Percentiles rank a stretch among this genome's conserved stretches.
Conservation (phyloP, 2,113 vertebrate species). For the Podarcis cretensis region DNA sequence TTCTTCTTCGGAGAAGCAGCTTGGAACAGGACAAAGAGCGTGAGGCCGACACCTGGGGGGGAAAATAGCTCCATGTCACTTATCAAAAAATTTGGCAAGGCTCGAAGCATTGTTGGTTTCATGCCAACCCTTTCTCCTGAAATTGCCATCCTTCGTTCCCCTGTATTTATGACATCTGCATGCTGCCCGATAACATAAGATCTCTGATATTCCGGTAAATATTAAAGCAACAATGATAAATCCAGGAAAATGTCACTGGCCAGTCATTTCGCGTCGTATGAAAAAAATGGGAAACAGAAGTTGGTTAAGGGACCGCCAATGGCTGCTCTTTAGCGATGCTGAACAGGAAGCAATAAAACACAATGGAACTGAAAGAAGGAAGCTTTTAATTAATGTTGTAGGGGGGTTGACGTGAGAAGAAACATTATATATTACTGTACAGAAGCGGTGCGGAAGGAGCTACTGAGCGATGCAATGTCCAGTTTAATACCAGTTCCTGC, state of each 20-base stretch:
- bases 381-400: not conserved
- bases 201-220: too few species aligned
- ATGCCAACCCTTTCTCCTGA: not conserved
- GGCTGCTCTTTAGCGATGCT: not conserved
- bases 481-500: not conserved
- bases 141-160: not conserved
- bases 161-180: not conserved
- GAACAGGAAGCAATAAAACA: not conserved
- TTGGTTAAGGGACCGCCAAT: not conserved
- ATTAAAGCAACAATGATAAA: too few species aligned
- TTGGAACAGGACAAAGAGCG: not conserved
- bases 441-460: not conserved
- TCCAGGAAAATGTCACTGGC: not conserved
- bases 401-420: not conserved
- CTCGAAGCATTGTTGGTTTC: not conserved
- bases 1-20: not conserved
- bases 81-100: not conserved
- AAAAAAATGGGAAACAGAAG: not conserved
- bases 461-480: not conserved
- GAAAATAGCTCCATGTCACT: not conserved
- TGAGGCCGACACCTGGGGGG: not conserved
- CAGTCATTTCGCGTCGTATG: too few species aligned
- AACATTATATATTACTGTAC: not conserved
- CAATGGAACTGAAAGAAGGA: not conserved
- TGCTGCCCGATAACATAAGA: too few species aligned